Percentiles rank a stretch among this genome's conserved stretches.
These are phyloP conservation scores for Lordiphosa clarofinis DNA, from an alignment of 1,140 invertebrate species.

Conservation along the genomic window DNA sequence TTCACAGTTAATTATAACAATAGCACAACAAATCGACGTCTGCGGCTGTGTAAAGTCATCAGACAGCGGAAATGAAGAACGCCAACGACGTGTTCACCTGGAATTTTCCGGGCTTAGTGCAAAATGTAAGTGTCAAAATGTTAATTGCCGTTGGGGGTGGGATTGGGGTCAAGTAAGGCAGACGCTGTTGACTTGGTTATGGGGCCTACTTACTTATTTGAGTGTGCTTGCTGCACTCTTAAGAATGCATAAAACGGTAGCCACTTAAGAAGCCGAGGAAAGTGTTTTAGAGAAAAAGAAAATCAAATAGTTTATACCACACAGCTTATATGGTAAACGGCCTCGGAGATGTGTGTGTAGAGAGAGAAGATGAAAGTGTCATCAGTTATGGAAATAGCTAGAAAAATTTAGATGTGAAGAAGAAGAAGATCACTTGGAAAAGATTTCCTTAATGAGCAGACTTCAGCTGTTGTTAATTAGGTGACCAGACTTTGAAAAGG, in stretches of 20 bases:
- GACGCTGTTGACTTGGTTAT: slow-evolving; percentile 8
- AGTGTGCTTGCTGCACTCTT: slow-evolving; percentile 8
- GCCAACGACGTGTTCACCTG: slow-evolving; percentile 47
- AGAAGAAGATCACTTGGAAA: not conserved
- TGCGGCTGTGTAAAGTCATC: slow-evolving; percentile 45
- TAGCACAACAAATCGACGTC: slow-evolving; percentile 47
- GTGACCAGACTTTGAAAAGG: no score
- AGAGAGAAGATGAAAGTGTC: slow-evolving; percentile 25
- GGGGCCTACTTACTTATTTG: not conserved
- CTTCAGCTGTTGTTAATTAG: no score
- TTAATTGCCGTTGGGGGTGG: slow-evolving; percentile 44
- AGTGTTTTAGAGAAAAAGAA: slow-evolving; percentile 32
- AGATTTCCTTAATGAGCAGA: no score
- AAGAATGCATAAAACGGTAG: slow-evolving; percentile 44
- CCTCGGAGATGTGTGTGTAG: not conserved
- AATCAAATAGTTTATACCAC: slow-evolving; percentile 31
- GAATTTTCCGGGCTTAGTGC: slow-evolving; percentile 57
- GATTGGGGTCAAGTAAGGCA: slow-evolving; percentile 51
- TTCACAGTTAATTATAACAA: slow-evolving; percentile 73
- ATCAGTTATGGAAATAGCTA: slow-evolving; percentile 15
- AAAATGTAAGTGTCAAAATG: slow-evolving; percentile 61
- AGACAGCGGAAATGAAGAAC: slow-evolving; percentile 48
- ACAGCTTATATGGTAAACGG: slow-evolving; percentile 6
- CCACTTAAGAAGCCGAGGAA: slow-evolving; percentile 31
- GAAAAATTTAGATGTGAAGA: not conserved